phyloP scores from a whole-genome alignment of 1,140 invertebrate species.

The Solenopsis invicta region DNA sequence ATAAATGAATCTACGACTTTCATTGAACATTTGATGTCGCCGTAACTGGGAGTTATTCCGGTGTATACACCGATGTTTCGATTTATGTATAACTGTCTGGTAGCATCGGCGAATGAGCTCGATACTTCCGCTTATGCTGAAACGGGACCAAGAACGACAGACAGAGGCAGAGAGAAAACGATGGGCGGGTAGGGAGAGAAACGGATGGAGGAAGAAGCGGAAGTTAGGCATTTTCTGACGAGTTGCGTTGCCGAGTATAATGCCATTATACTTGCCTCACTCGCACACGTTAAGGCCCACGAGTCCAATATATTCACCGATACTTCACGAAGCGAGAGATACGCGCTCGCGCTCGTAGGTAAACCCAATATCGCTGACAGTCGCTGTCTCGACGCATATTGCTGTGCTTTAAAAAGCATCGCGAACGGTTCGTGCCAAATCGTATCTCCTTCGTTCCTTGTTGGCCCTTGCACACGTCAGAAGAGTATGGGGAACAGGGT shows the following conservation, averaged over 20 bases:
- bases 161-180: slow-evolving; percentile 1
- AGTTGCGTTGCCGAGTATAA: slow-evolving; percentile 57
- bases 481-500: slow-evolving; percentile 51
- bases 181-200: not conserved
- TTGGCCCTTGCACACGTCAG: slow-evolving; percentile 53
- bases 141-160: slow-evolving; percentile 45
- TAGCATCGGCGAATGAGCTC: slow-evolving; percentile 3
- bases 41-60: not conserved
- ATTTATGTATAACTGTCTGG: slow-evolving; percentile 34
- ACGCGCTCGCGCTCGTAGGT: slow-evolving; percentile 40
- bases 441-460: slow-evolving; percentile 58
- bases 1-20: slow-evolving; percentile 8
- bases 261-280: slow-evolving; percentile 67
- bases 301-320: slow-evolving; percentile 51
- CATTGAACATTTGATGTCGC: not conserved
- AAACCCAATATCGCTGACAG: slow-evolving; percentile 71
- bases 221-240: slow-evolving; percentile 64
- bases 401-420: slow-evolving; percentile 67
- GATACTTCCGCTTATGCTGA: slow-evolving; percentile 32
- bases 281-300: not conserved
- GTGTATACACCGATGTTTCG: slow-evolving; percentile 4
- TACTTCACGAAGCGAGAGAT: slow-evolving; percentile 42
- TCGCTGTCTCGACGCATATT: slow-evolving; percentile 59
- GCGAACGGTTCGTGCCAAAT: slow-evolving; percentile 44
- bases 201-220: slow-evolving; percentile 47